A percentile compares a stretch with the other conserved stretches of the same genome.
Conservation (phyloP, 2,888 invertebrate species). For the Sepioteuthis lessoniana region DNA sequence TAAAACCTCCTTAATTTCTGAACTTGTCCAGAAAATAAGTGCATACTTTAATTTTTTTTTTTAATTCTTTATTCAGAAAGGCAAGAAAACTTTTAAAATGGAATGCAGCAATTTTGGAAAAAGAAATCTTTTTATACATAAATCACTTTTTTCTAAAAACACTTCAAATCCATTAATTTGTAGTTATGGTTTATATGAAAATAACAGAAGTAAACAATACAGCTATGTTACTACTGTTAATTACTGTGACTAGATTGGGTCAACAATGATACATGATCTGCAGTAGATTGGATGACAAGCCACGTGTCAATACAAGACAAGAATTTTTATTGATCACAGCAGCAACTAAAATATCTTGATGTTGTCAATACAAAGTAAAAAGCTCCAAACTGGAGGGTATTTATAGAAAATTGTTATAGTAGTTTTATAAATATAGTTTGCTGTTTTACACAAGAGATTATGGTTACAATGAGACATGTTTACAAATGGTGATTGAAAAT, state of each 20-base stretch:
- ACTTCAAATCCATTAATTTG: conserved; percentile 18
- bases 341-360: conserved; percentile 21
- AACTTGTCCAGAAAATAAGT: background rate
- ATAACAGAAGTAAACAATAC: conserved; percentile 23
- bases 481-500: background rate
- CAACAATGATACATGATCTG: conserved; percentile 21
- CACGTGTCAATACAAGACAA: conserved; percentile 20
- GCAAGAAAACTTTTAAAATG: conserved; percentile 21
- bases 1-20: background rate
- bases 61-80: background rate
- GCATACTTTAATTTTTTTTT: background rate
- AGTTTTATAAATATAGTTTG: conserved; percentile 21
- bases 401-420: conserved; percentile 33
- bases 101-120: conserved; percentile 33
- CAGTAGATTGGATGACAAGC: conserved; percentile 33
- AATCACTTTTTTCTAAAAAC: background rate
- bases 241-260: background rate
- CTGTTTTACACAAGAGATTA: background rate
- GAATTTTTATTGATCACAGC: conserved; percentile 11
- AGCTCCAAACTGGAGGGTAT: conserved; percentile 14
- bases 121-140: conserved; percentile 4
- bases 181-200: conserved; percentile 23
- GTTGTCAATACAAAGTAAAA: background rate
- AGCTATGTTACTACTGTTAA: conserved; percentile 23
- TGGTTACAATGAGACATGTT: background rate